Evolutionary conservation across 2,797 vertebrate genomes (phyloP).

Genomic region (Botia almorhae): DNA sequence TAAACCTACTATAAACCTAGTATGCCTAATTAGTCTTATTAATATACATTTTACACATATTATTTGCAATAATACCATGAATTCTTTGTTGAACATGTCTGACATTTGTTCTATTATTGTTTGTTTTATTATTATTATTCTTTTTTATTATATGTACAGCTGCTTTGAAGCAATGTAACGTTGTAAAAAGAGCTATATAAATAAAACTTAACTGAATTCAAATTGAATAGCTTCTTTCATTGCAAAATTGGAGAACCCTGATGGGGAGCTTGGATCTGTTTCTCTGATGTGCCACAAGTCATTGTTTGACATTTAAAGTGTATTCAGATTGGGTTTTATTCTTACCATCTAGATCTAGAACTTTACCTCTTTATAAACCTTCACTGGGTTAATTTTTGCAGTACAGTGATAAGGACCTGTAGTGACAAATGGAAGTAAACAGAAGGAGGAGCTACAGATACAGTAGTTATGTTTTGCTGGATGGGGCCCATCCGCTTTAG

Average conservation of each 20-base stretch:
- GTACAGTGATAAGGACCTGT: background rate
- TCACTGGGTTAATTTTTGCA: background rate
- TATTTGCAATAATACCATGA: no score
- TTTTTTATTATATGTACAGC: no score
- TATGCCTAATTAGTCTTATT: no score
- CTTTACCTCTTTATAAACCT: background rate
- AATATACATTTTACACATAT: no score
- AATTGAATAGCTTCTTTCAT: conserved; percentile 5
- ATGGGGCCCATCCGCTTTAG: background rate
- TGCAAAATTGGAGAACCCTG: background rate
- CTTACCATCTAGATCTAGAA: background rate
- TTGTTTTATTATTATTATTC: no score
- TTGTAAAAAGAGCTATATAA: no score
- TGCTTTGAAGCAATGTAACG: no score
- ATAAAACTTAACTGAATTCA: no score
- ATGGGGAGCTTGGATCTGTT: background rate
- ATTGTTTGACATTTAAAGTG: background rate
- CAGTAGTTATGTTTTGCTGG: background rate
- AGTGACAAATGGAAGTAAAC: background rate
- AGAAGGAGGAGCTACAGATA: background rate
- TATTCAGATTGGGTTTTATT: background rate
- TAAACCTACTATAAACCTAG: no score
- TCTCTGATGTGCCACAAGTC: background rate
- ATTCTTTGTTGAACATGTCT: no score
- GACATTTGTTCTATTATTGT: no score